Evolutionary conservation across 1,140 invertebrate genomes (phyloP), one percentile per base, ranked within the genome.

Genomic region (Bombus confusus): DNA sequence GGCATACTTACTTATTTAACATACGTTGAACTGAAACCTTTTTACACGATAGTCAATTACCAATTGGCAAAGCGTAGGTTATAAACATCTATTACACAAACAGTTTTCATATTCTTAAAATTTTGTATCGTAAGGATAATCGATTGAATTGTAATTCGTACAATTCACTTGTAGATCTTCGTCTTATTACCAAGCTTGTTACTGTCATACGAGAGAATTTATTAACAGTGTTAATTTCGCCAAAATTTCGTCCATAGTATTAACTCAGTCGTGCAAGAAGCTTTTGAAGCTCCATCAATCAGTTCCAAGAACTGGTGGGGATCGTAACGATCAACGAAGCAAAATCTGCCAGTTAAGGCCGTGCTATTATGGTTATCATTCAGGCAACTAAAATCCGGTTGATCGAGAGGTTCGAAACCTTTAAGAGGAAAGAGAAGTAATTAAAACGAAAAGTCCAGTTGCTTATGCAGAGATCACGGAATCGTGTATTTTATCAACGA

Each of bases 401-500:
- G 71, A 10, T 73, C 39, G 39, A 43, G 10, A 66, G 31, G 1
- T 34, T 34, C 31, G 8, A 34, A 34, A 18, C n/a, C 18, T 47
- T 74, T 47, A 18, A n/a, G 18, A 34, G 9, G 18, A n/a, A 41
- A 28, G 39, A 47, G n/a, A n/a, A n/a, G n/a, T 31, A 43, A 74
- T 47, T 47, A 31, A 74, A 47, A 74, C 72, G 41, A 15, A 18
- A 47, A 18, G n/a, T 47, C 28, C 18, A 39, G 28, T 31, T 22
- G 68, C 37, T 69, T 47, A 28, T 37, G 9, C 22, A 37, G 37
- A 22, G 6, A 71, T 71, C 22, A 22, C 10, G 37, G 31, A n/a
- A 31, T 47, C n/a, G 47, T 66, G 72, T 74, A 34, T 75, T 76
- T 68, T 52, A 52, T 76, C 59, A 31, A 76, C 59, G 62, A 52